These are phyloP conservation scores for Luscinia megarhynchos DNA, from an alignment of 2,797 vertebrate genomes.

Conservation along the genomic window DNA sequence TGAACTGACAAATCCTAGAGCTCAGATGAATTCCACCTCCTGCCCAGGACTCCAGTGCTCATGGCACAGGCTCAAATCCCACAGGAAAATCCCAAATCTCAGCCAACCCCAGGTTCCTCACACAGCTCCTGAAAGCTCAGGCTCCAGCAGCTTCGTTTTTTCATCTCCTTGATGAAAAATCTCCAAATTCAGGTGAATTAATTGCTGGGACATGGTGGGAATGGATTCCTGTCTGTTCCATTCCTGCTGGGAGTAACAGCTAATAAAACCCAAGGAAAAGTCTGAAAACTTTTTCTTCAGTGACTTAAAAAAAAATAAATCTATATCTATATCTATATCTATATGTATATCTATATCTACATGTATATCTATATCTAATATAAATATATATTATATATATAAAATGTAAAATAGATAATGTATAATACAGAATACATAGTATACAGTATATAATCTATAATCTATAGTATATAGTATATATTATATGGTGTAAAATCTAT, in stretches of 20 bases:
- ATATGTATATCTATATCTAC: too few relatives aligned
- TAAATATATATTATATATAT: too few relatives aligned
- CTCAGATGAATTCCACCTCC: background rate
- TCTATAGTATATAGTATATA: too few relatives aligned
- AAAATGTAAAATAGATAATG: too few relatives aligned
- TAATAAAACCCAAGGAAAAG: slow-evolving; percentile 24
- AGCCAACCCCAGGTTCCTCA: background rate
- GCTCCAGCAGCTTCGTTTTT: slow-evolving; percentile 16
- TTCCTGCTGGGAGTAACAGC: background rate
- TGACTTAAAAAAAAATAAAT: background rate
- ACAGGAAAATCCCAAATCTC: background rate
- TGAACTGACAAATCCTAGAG: background rate
- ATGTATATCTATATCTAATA: too few relatives aligned
- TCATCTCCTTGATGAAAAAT: background rate
- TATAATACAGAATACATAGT: too few relatives aligned
- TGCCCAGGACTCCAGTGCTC: background rate
- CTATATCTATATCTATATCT: too few relatives aligned
- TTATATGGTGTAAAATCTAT: too few relatives aligned
- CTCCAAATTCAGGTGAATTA: background rate
- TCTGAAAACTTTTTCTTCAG: slow-evolving; percentile 7
- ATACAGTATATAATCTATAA: too few relatives aligned
- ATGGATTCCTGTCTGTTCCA: slow-evolving; percentile 14
- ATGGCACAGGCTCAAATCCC: background rate
- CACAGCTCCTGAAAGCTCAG: slow-evolving; percentile 8
- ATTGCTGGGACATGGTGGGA: slow-evolving; percentile 23